A percentile compares a stretch with the other conserved stretches of the same genome.
Evolutionary conservation across 2,113 vertebrate species (phyloP).

Genomic region (Periophthalmus modestus): DNA sequence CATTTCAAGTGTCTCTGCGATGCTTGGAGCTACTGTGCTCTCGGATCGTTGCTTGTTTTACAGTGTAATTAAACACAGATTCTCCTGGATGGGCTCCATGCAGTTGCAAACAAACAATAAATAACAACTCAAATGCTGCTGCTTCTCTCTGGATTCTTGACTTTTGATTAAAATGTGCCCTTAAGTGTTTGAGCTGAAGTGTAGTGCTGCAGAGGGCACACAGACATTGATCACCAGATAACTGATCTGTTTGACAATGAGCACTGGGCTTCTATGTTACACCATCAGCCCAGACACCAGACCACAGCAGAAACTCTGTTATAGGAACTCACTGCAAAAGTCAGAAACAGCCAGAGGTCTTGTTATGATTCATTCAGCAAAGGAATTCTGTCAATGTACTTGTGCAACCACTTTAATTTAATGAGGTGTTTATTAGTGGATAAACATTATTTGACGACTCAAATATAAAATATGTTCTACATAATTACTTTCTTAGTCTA

Average conservation of each 20-base stretch:
- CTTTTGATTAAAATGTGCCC: neutral
- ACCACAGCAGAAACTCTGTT: constrained; percentile 1
- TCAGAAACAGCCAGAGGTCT: neutral
- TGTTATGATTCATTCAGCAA: neutral
- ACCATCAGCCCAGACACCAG: constrained; percentile 18
- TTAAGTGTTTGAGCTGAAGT: constrained; percentile 19
- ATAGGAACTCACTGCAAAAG: neutral
- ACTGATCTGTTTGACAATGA: constrained; percentile 49
- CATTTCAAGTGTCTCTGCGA: constrained; percentile 5
- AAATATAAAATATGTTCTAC: neutral
- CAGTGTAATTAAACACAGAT: constrained; percentile 6
- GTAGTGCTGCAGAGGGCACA: constrained; percentile 1
- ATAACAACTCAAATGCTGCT: neutral
- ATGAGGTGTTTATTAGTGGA: neutral
- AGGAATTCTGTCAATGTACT: neutral
- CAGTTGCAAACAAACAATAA: neutral
- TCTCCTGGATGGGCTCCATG: neutral
- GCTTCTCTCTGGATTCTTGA: neutral
- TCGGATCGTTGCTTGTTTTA: constrained; percentile 6
- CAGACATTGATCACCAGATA: constrained; percentile 51
- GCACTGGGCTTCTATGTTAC: constrained; percentile 27
- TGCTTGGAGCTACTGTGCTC: constrained; percentile 1
- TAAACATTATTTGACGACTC: neutral
- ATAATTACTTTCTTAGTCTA: neutral
- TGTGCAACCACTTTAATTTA: neutral